A percentile compares a stretch with the other conserved stretches of the same genome.
Conservation (phyloP, 2,797 vertebrate species). For the Crax fasciolata region DNA sequence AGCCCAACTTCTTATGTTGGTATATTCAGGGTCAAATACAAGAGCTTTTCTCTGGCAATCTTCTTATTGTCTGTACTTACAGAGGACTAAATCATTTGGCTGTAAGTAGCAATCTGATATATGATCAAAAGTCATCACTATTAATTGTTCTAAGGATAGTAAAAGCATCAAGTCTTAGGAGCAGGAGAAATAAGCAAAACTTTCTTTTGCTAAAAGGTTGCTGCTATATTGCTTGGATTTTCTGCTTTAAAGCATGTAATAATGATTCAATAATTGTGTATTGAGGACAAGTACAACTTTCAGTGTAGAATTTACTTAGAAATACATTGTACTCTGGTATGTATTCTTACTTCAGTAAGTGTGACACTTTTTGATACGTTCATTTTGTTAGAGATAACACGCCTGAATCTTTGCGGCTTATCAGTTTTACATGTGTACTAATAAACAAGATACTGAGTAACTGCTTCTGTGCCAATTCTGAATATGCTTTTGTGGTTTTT, state of each 20-base stretch:
- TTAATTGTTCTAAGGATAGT: not conserved
- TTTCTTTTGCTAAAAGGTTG: not conserved
- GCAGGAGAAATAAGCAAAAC: not conserved
- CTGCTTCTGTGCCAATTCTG: not conserved
- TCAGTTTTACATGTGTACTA: not conserved
- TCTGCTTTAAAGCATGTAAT: not conserved
- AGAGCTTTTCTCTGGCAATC: not conserved
- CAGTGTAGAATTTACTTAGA: not conserved
- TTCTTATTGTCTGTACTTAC: not conserved
- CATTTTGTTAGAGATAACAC: constrained; percentile 11
- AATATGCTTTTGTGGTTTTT: not conserved
- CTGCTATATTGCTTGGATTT: not conserved
- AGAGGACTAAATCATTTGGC: not conserved
- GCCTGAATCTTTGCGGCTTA: not conserved
- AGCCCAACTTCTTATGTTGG: not conserved
- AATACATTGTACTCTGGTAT: not conserved
- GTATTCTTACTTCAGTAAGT: not conserved
- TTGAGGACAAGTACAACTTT: not conserved
- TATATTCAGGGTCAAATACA: not conserved
- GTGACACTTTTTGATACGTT: not conserved
- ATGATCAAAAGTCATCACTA: not conserved
- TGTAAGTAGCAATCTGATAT: not conserved
- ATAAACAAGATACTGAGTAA: not conserved
- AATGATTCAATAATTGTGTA: not conserved
- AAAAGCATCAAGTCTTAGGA: not conserved